Conservation (phyloP, 2,888 invertebrate species). For the Erannis defoliaria region DNA sequence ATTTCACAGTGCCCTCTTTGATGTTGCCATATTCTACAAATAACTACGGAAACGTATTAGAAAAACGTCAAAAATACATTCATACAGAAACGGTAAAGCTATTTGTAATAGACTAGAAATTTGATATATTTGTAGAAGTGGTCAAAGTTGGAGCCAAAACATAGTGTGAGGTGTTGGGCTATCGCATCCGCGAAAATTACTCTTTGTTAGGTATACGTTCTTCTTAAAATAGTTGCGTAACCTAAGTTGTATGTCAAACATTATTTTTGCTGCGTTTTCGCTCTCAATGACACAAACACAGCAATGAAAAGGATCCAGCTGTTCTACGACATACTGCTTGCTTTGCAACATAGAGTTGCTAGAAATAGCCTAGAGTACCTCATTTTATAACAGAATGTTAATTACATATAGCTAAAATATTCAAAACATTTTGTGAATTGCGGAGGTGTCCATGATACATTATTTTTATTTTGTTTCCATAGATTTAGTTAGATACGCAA, state of each 20-base stretch:
- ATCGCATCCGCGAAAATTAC: not conserved
- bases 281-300: not conserved
- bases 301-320: not conserved
- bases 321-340: too few relatives aligned
- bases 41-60: constrained; percentile 42
- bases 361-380: not conserved
- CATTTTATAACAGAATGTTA: not conserved
- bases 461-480: constrained; percentile 3
- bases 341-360: not conserved
- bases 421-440: constrained; percentile 2
- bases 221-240: not conserved
- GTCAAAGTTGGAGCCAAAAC: constrained; percentile 23
- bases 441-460: constrained; percentile 7
- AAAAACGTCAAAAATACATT: constrained; percentile 39
- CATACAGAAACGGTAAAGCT: constrained; percentile 27
- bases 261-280: not conserved
- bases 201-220: not conserved
- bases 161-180: constrained; percentile 28
- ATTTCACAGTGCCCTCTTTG: constrained; percentile 42
- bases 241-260: not conserved
- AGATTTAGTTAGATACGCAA: constrained; percentile 1
- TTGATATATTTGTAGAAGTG: constrained; percentile 29
- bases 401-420: not conserved
- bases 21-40: constrained; percentile 41
- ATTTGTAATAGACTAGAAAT: constrained; percentile 36